These are phyloP conservation scores for Excalfactoria chinensis DNA, from an alignment of 2,113 vertebrate genomes.

Conservation along the genomic window DNA sequence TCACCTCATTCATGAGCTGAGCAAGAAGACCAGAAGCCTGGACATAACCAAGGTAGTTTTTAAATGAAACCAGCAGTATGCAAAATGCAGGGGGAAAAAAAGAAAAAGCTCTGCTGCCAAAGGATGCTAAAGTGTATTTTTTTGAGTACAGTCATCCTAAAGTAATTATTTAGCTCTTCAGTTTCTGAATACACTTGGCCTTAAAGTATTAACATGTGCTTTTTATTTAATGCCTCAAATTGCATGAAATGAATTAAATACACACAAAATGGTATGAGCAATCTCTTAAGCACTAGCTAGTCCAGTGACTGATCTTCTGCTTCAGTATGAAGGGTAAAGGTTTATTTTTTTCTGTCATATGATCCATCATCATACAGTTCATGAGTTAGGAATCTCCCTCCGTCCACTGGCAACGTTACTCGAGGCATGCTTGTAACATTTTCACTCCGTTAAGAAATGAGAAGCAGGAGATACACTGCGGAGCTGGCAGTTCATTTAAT, in stretches of 20 bases:
- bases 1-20: neutral
- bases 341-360: neutral
- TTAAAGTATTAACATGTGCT: conserved; percentile 53
- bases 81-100: neutral
- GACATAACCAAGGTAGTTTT: neutral
- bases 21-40: neutral
- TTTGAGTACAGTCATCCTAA: conserved; percentile 27
- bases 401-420: neutral
- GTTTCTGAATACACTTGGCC: conserved; percentile 13
- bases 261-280: conserved; percentile 42
- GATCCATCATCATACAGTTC: conserved; percentile 1
- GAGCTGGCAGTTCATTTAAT: conserved; percentile 2
- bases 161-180: conserved; percentile 16
- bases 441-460: conserved; percentile 6
- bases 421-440: conserved; percentile 15
- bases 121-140: neutral
- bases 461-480: neutral
- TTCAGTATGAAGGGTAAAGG: conserved; percentile 20
- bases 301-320: neutral
- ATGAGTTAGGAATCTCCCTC: neutral
- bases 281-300: conserved; percentile 15
- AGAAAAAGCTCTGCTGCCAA: neutral
- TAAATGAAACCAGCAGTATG: neutral
- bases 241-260: conserved; percentile 34
- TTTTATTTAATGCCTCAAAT: conserved; percentile 52